Evolutionary conservation across 2,888 invertebrate species (phyloP), one percentile per base, ranked within the genome.

Genomic region (Microchrysa polita): DNA sequence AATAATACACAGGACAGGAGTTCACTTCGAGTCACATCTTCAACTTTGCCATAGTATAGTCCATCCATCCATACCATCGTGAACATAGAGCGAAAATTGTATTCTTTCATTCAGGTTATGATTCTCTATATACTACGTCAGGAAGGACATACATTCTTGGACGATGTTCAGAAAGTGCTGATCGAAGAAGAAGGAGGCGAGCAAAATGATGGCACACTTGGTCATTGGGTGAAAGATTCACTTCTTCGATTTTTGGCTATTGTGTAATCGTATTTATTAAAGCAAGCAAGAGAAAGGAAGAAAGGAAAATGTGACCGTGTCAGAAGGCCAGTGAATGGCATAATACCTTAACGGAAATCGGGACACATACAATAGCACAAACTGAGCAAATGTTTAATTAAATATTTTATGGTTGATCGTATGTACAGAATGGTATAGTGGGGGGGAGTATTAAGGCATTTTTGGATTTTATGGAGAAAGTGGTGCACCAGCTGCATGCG

Each of bases 261-360:
- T 67, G 53, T 52, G 27, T 67, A 52, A 67, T 67, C n/a, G 7
- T 34, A 52, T 65, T 48, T 67, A 67, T 67, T 67, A 67, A 67
- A 52, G 52, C 14, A 61, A 40, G n/a, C n/a, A n/a, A 61, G 40
- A 27, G 14, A 59, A 23, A 59, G 48, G 10, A 48, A n/a, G 48
- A n/a, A 48, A 34, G 27, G 27, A 34, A 34, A 34, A 34, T 34
- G 27, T 34, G 27, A 7, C 27, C 27, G 27, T 34, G 27, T 34
- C 27, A 34, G 27, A 7, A 34, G 27, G 48, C 48, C 48, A n/a
- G 5, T n/a, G n/a, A 10, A n/a, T n/a, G 12, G 48, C 16, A n/a
- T n/a, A 48, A n/a, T n/a, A 48, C 16, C 48, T 12, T 48, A 12
- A 10, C 48, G 5, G 48, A n/a, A 48, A 48, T 2, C 27, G 7